phyloP scores from a whole-genome alignment of 2,888 invertebrate genomes.

The Ophion slaviceki region DNA sequence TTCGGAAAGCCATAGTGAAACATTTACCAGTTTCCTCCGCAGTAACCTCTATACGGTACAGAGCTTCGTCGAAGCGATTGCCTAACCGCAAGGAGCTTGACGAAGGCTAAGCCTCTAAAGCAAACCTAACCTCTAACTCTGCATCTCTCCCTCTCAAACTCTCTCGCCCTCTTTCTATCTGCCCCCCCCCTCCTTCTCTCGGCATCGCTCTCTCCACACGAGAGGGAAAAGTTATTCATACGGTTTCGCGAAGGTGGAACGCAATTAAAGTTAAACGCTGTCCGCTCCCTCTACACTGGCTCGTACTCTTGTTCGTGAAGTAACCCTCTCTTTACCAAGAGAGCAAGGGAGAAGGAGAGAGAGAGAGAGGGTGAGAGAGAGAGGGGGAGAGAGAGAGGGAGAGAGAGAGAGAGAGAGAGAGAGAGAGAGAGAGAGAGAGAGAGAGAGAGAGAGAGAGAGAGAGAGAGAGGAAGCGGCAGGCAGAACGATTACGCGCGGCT shows the following conservation, averaged over 20 bases:
- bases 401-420: conserved; percentile 7
- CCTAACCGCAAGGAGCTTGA: conserved; percentile 73
- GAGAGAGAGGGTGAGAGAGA: conserved; percentile 7
- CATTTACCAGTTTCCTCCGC: conserved; percentile 35
- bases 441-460: conserved; percentile 10
- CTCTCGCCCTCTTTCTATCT: conserved; percentile 26
- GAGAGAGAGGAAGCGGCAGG: not conserved
- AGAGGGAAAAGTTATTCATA: conserved; percentile 74
- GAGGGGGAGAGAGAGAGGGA: too few relatives aligned
- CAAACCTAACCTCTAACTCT: conserved; percentile 21
- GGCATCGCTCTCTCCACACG: conserved; percentile 60
- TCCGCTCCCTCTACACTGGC: conserved; percentile 62
- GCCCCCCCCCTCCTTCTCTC: conserved; percentile 37
- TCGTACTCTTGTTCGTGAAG: conserved; percentile 54
- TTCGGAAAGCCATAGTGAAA: conserved; percentile 47
- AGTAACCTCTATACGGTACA: conserved; percentile 46
- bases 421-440: not conserved
- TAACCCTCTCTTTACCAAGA: conserved; percentile 52
- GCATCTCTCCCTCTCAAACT: not conserved
- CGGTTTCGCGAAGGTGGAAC: conserved; percentile 77
- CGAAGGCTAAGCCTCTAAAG: conserved; percentile 61
- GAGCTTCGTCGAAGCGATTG: conserved; percentile 71
- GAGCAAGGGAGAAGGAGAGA: conserved; percentile 20
- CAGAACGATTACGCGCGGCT: conserved; percentile 59
- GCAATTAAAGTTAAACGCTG: conserved; percentile 81